Conservation (phyloP, 2,113 vertebrate species). For the Plecotus auritus region DNA sequence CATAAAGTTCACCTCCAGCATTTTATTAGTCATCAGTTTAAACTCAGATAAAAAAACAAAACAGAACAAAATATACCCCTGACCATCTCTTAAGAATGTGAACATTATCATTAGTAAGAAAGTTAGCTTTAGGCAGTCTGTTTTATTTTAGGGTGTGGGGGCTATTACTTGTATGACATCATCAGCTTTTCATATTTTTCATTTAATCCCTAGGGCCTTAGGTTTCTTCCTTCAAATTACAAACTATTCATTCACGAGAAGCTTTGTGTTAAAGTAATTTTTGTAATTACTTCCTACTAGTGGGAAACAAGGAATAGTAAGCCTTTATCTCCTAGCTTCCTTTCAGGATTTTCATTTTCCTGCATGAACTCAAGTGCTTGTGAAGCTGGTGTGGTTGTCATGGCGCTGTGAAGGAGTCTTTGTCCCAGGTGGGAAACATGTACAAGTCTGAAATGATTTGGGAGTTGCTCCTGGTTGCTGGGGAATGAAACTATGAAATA, state of each 20-base stretch:
- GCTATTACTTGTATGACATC: not conserved
- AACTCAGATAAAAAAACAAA: not conserved
- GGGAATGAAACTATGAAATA: constrained; percentile 80
- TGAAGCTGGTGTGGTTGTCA: constrained; percentile 81
- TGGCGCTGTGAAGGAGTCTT: constrained; percentile 79
- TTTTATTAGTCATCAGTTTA: not conserved
- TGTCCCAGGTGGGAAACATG: constrained; percentile 88
- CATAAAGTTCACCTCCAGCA: not conserved
- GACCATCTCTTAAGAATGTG: not conserved
- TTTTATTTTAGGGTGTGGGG: not conserved
- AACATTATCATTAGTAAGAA: not conserved
- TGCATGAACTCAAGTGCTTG: constrained; percentile 76
- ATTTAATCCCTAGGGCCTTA: constrained; percentile 31
- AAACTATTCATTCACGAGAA: constrained; percentile 70
- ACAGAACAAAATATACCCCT: not conserved
- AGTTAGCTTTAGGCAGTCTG: not conserved
- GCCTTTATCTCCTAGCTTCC: constrained; percentile 80
- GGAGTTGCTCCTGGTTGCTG: constrained; percentile 85
- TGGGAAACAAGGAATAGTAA: constrained; percentile 77
- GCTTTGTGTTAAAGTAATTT: constrained; percentile 77
- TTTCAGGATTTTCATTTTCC: constrained; percentile 83
- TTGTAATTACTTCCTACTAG: constrained; percentile 82
- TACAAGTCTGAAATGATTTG: constrained; percentile 84
- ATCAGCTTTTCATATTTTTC: constrained; percentile 45
- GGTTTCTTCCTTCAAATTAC: constrained; percentile 58